Evolutionary conservation across 2,888 invertebrate species (phyloP), one percentile per base, ranked within the genome.

Genomic region (Hofmannophila pseudospretella): DNA sequence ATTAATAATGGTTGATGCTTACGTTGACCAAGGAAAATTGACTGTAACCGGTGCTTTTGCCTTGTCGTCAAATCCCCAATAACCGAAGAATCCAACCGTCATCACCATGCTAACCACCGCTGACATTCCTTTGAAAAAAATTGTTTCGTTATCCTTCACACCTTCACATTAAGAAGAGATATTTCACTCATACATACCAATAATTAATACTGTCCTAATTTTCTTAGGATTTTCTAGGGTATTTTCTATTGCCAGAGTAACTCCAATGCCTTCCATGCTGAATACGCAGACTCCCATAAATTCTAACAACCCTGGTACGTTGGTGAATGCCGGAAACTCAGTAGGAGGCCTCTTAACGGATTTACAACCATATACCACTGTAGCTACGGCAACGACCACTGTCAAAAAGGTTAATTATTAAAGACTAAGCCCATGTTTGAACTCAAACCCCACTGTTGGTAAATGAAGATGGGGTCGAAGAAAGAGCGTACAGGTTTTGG

Each of bases 201-300:
- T 47, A 26, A 49, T 8, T 1, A 74, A 32, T 0, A 74, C 75
- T 0, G 51, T 2, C 0, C 47, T 46, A 3, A 74, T 65, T 9
- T 63, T 62, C 19, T 46, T 56, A 0, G 77, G 77, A 0, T 67
- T 29, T 0, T 51, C 36, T 73, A 77, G 75, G 13, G 53, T 49
- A 32, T 77, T 77, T 27, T 77, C 77, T 2, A 77, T 59, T 0
- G 72, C 57, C 36, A 77, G 32, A 0, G 66, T 58, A 0, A 56
- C 63, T 0, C 70, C 70, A 0, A 70, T 51, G 0, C 73, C 65
- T 48, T 89, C 88, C 53, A 89, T 67, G 13, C 88, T 84, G 46
- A 88, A 89, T 8, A 88, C 80, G 9, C 85, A 87, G 0, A 87
- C 80, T 3, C 88, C 88, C 37, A 84, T 70, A 52, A 88, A 88